A percentile compares a stretch with the other conserved stretches of the same genome.
These are phyloP conservation scores for Harpagus bidentatus DNA, from an alignment of 2,113 vertebrate genomes.

Conservation along the genomic window DNA sequence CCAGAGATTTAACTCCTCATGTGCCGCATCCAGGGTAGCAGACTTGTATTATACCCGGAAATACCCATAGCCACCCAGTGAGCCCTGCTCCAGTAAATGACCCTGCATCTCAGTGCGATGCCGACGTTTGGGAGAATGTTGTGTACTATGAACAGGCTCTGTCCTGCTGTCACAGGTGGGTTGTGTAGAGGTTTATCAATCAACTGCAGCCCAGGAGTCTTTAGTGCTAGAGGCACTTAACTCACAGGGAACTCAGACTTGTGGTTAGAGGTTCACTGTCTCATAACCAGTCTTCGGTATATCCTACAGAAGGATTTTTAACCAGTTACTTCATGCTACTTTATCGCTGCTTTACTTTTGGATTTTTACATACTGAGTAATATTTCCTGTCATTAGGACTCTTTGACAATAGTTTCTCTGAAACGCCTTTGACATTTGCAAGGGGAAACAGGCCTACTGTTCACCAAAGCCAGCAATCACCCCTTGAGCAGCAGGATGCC, in stretches of 20 bases:
- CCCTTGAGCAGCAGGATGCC: neutral
- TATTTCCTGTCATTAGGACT: neutral
- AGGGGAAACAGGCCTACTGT: neutral
- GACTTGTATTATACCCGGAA: neutral
- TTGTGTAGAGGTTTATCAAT: neutral
- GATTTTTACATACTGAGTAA: neutral
- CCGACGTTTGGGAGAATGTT: neutral
- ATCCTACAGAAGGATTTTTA: neutral
- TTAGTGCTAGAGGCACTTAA: neutral
- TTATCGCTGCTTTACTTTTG: neutral
- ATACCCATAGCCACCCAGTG: neutral
- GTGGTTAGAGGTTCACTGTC: neutral
- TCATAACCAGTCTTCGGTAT: neutral
- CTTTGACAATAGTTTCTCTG: neutral
- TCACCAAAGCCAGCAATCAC: constrained; percentile 6
- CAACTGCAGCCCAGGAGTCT: neutral
- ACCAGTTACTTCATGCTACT: neutral
- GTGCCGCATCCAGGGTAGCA: neutral
- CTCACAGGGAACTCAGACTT: neutral
- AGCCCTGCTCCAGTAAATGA: neutral
- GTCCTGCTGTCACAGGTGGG: neutral
- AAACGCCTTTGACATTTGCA: neutral
- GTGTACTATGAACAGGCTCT: neutral
- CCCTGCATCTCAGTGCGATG: accelerated
- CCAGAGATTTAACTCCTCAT: neutral